phyloP scores from a whole-genome alignment of 2,888 invertebrate species.

The Melieria crassipennis region DNA sequence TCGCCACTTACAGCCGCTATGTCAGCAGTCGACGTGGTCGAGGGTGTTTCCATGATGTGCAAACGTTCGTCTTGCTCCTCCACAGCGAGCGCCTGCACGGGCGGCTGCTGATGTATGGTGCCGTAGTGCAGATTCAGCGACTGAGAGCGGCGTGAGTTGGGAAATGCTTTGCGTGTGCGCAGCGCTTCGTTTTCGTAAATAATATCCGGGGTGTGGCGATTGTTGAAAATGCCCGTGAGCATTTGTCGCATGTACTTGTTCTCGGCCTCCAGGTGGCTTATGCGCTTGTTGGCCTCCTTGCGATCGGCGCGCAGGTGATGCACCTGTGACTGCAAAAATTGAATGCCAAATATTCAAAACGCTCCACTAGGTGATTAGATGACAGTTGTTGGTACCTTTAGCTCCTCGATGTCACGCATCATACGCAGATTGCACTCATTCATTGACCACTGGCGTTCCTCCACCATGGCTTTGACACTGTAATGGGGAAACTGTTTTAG shows the following conservation, averaged over 20 bases:
- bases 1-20: conserved; percentile 36
- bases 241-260: conserved; percentile 67
- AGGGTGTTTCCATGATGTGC: conserved; percentile 41
- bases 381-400: conserved; percentile 55
- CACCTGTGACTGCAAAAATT: conserved; percentile 70
- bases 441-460: conserved; percentile 65
- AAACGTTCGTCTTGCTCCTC: conserved; percentile 54
- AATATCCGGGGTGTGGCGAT: conserved; percentile 51
- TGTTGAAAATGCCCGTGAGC: conserved; percentile 58
- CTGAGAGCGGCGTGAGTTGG: conserved; percentile 54
- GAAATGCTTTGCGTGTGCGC: conserved; percentile 53
- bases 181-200: conserved; percentile 62
- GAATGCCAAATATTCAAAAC: too few relatives aligned
- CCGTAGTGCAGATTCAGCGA: conserved; percentile 63
- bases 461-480: conserved; percentile 65
- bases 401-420: conserved; percentile 64
- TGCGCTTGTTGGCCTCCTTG: conserved; percentile 74
- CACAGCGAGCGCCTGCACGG: conserved; percentile 48
- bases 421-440: conserved; percentile 64
- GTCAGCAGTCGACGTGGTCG: conserved; percentile 41
- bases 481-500: conserved; percentile 5
- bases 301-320: conserved; percentile 74
- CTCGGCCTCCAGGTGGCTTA: conserved; percentile 75
- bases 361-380: neutral
- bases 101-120: conserved; percentile 59